phyloP scores from a whole-genome alignment of 1,140 invertebrate genomes.

The Aphis gossypii region DNA sequence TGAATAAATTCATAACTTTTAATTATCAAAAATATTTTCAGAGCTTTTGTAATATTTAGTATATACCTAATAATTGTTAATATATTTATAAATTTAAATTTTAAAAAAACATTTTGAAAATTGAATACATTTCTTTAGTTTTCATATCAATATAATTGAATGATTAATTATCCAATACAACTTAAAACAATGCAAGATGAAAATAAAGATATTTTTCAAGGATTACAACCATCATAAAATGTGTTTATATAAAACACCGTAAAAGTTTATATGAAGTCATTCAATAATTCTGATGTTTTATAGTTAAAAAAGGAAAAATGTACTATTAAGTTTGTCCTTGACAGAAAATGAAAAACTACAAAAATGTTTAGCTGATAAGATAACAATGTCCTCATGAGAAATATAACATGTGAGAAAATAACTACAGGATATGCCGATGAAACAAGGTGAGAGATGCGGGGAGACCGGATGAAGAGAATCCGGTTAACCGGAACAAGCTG shows the following conservation, averaged over 20 bases:
- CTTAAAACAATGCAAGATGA: background rate
- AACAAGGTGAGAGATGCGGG: conserved; percentile 21
- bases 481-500: conserved; percentile 37
- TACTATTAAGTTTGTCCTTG: background rate
- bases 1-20: background rate
- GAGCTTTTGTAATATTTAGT: background rate
- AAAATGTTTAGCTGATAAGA: background rate
- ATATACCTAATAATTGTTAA: background rate
- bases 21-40: background rate
- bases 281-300: background rate
- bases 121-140: background rate
- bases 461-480: conserved; percentile 37
- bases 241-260: background rate
- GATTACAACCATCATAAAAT: background rate
- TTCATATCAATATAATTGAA: background rate
- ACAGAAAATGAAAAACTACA: background rate
- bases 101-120: background rate
- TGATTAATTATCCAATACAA: background rate
- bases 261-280: background rate
- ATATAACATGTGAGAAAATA: background rate
- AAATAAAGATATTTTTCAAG: background rate
- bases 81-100: background rate
- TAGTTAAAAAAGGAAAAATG: background rate
- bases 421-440: background rate
- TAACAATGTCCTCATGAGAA: conserved; percentile 5